Conservation (phyloP, 1,140 invertebrate genomes). For the Temnothorax nylanderi region DNA sequence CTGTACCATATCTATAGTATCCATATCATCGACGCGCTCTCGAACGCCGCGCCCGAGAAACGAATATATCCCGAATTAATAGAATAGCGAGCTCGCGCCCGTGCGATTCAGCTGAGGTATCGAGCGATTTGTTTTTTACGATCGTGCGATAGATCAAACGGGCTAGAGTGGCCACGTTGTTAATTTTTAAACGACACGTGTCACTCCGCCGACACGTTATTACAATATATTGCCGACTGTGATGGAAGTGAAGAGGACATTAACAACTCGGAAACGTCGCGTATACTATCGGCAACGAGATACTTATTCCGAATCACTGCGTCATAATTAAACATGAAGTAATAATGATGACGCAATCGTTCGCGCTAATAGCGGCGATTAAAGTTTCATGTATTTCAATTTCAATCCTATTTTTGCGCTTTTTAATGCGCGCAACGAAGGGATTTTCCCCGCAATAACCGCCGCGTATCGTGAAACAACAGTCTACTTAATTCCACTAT, state of each 20-base stretch:
- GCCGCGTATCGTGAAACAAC: not conserved
- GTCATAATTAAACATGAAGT: slow-evolving; percentile 41
- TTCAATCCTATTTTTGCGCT: not conserved
- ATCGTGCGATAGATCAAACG: slow-evolving; percentile 46
- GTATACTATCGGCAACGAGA: slow-evolving; percentile 33
- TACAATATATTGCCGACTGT: slow-evolving; percentile 46
- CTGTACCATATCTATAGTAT: not conserved
- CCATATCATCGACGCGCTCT: not conserved
- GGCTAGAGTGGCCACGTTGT: slow-evolving; percentile 47
- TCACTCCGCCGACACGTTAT: slow-evolving; percentile 48
- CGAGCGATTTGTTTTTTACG: slow-evolving; percentile 29
- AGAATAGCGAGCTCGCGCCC: slow-evolving; percentile 12
- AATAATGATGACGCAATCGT: slow-evolving; percentile 38
- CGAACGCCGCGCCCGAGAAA: not conserved
- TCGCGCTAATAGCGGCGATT: slow-evolving; percentile 8
- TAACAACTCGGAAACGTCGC: slow-evolving; percentile 46
- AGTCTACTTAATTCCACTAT: slow-evolving; percentile 14
- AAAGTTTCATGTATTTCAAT: not conserved
- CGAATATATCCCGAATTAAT: slow-evolving; percentile 41
- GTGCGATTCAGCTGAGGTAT: not conserved
- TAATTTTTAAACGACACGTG: slow-evolving; percentile 59
- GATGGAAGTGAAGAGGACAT: slow-evolving; percentile 44
- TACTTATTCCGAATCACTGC: slow-evolving; percentile 3
- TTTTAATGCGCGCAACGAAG: not conserved
- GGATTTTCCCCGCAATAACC: not conserved